Evolutionary conservation across 2,113 vertebrate species (phyloP), one percentile per base, ranked within the genome.

Genomic region (human): DNA sequence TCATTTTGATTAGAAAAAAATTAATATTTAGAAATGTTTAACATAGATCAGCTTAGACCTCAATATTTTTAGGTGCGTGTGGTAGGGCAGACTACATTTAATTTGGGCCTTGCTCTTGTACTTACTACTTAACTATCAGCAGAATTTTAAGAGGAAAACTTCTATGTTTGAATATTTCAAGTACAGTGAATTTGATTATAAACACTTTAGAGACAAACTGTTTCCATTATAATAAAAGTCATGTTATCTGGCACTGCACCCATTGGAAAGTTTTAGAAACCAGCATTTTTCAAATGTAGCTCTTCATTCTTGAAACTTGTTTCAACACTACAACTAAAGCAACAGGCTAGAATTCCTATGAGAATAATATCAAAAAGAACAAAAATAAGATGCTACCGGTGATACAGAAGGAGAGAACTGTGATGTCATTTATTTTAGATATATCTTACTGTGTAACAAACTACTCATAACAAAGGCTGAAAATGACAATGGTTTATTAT

Each of bases 261-360:
- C n/a, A 27, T 14, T 90, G 85, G 50, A 79, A 96, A 82, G 16
- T 70, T 81, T 80, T 66, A 89, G 52, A 93, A 93, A 92, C 22
- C 12, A 76, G 43, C 12, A 78, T 91, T 85, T 85, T 85, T 32
- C 6, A 57, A 79, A 43, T n/a, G 9, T 13, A 55, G 14, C 6
- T 57, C 22, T 97, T 89, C 45, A 78, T 97, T 92, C 50, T 83
- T 78, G 79, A 96, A 79, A 89, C 38, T 23, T 27, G 17, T 50
- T 81, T 95, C 59, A 92, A 30, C 18, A 79, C 18, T 38, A 52
- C 11, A 35, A 16, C 7, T 72, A 72, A 73, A 79, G 70, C 52
- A 84, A 66, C 0, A 43, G n/a, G 25, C 12, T 66, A 40, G 20
- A 86, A 93, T 95, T 91, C 85, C 82, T 52, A 23, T 22, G 22